Base-by-base conservation (phyloP, 1,140 invertebrate species). In the Aphelenchoides fujianensis region DNA sequence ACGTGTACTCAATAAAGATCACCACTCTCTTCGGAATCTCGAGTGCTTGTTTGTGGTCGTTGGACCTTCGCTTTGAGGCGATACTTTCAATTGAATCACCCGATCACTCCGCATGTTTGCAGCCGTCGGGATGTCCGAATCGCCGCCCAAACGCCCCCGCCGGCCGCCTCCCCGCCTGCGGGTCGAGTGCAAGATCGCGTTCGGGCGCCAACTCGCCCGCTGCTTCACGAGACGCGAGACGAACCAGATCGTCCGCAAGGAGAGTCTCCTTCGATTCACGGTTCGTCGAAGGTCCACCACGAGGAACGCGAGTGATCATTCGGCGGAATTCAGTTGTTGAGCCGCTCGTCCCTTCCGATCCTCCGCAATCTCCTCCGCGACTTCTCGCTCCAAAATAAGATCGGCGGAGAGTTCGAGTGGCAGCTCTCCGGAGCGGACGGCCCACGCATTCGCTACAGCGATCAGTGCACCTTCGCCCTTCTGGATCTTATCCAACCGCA, bases 51-150 rank as follows among this genome's bases (percentile, higher is more conserved):
- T 48, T 12, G 12, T 48, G 12, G 41, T 23, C 23, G 12, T 48
- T 12, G 23, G 12, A 12, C 12, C 41, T 48, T 48, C 41, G 23
- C 12, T 48, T 48, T 48, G 23, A 12, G 41, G 12, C 23, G 41
- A 30, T 27, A n/a, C n/a, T n/a, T n/a, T n/a, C n/a, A n/a, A n/a
- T n/a, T n/a, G n/a, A n/a, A n/a, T n/a, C n/a, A n/a, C n/a, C n/a
- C n/a, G n/a, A n/a, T n/a, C n/a, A n/a, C n/a, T n/a, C n/a, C n/a
- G n/a, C n/a, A n/a, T n/a, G n/a, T 5, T 59, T 7, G 7, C 55
- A 59, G 55, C 55, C n/a, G 5, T 59, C 19, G 55, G 12, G 5
- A 59, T 59, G 55, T 59, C 55, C 7, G 55, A 59, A 59, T 5
- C n/a, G n/a, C n/a, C n/a, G n/a, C n/a, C n/a, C n/a, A n/a, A n/a